These are phyloP conservation scores for Caiman crocodilus DNA, from an alignment of 2,797 vertebrate genomes.

Conservation along the genomic window DNA sequence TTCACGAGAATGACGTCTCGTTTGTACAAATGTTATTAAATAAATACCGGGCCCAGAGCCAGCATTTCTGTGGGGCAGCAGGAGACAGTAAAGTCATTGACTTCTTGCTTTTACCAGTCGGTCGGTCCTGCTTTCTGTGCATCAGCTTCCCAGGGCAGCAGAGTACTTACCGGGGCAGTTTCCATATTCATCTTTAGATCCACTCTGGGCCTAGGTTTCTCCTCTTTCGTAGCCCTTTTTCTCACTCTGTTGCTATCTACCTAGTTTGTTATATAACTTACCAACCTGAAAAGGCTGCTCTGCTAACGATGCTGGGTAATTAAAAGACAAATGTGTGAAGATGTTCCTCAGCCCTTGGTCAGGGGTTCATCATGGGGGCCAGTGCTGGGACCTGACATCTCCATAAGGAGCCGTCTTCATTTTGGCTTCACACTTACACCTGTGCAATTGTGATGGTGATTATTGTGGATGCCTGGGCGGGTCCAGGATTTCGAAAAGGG, in stretches of 20 bases:
- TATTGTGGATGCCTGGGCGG: neutral
- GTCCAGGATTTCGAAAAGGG: too few species aligned
- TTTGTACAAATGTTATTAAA: neutral
- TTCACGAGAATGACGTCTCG: neutral
- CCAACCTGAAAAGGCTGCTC: neutral
- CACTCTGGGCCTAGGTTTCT: too few species aligned
- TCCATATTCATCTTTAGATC: too few species aligned
- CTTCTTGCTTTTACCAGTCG: neutral
- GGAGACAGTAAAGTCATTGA: neutral
- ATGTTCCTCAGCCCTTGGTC: neutral
- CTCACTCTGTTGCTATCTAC: too few species aligned
- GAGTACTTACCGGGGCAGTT: too few species aligned
- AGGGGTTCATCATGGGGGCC: neutral
- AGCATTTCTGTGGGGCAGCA: neutral
- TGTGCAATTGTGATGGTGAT: neutral
- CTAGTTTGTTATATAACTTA: too few species aligned
- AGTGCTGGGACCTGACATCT: neutral
- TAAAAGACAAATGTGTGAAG: neutral
- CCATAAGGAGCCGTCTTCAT: neutral
- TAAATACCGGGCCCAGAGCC: too few species aligned
- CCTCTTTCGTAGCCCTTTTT: too few species aligned
- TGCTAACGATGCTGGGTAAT: neutral
- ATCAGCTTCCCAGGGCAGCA: neutral
- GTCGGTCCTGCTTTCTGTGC: neutral
- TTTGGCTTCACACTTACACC: neutral